These are phyloP conservation scores for Rhyacichthys aspro DNA, from an alignment of 2,797 vertebrate species.

Conservation along the genomic window DNA sequence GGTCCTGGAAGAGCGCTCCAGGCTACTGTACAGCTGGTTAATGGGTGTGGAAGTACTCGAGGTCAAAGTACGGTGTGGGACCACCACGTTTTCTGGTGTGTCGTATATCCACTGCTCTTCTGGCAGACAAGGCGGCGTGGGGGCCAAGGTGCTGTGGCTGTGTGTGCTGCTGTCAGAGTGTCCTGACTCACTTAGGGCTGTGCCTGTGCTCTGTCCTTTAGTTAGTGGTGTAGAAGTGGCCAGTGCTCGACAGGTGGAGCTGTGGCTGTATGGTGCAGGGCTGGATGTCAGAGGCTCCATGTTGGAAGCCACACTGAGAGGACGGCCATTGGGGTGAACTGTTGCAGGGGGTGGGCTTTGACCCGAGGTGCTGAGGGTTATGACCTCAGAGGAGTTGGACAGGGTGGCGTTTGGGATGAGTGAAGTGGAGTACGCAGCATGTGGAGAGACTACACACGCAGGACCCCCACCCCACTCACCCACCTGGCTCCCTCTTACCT, in stretches of 20 bases:
- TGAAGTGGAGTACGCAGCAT: conserved; percentile 88
- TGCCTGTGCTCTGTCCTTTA: conserved; percentile 36
- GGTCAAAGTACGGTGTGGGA: conserved; percentile 74
- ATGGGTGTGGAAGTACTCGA: conserved; percentile 87
- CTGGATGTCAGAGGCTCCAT: conserved; percentile 60
- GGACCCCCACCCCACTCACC: conserved; percentile 79
- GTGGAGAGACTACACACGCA: conserved; percentile 89
- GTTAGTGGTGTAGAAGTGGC: conserved; percentile 70
- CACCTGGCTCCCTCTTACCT: conserved; percentile 78
- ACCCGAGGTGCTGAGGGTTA: conserved; percentile 82
- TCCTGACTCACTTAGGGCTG: conserved; percentile 82
- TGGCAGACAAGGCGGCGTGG: conserved; percentile 60
- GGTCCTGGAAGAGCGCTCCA: conserved; percentile 82
- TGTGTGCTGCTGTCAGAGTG: conserved; percentile 80
- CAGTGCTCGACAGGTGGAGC: conserved; percentile 73
- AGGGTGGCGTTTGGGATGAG: conserved; percentile 92
- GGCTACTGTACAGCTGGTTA: conserved; percentile 87
- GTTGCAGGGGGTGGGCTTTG: conserved; percentile 56
- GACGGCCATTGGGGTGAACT: conserved; percentile 60
- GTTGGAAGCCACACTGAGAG: conserved; percentile 74
- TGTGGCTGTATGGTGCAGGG: conserved; percentile 59
- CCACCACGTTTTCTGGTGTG: conserved; percentile 76
- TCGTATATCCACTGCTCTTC: conserved; percentile 86
- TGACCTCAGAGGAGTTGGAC: conserved; percentile 87
- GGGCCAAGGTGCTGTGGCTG: conserved; percentile 68